phyloP scores from a whole-genome alignment of 2,888 invertebrate genomes.

The Sialis fuliginosa region DNA sequence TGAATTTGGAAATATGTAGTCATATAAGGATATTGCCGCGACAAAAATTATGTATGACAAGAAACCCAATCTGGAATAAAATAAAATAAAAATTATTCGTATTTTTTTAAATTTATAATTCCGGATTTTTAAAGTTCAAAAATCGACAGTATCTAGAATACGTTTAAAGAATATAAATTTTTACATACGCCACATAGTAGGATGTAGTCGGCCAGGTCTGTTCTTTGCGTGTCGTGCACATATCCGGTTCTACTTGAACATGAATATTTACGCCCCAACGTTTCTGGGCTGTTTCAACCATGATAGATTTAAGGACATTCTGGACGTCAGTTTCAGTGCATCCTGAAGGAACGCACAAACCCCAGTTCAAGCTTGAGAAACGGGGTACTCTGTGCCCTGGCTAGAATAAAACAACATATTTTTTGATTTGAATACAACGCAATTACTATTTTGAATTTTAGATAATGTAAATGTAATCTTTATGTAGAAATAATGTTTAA shows the following conservation, averaged over 20 bases:
- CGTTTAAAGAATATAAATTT: neutral
- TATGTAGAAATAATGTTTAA: neutral
- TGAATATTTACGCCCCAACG: conserved; percentile 34
- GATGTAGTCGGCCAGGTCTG: conserved; percentile 23
- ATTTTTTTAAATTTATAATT: neutral
- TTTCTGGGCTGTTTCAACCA: conserved; percentile 28
- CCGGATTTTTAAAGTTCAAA: neutral
- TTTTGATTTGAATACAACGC: neutral
- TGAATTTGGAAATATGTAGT: neutral
- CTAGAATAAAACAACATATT: conserved; percentile 26
- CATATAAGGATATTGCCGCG: neutral
- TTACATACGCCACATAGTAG: conserved; percentile 29
- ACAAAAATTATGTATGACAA: neutral
- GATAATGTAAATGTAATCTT: neutral
- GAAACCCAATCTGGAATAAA: neutral
- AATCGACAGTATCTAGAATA: neutral
- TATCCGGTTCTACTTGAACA: conserved; percentile 36
- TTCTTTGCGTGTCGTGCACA: conserved; percentile 36
- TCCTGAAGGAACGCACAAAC: conserved; percentile 42
- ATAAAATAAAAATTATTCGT: neutral
- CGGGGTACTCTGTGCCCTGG: conserved; percentile 52
- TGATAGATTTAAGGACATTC: conserved; percentile 29
- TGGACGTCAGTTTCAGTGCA: conserved; percentile 41
- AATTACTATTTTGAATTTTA: neutral
- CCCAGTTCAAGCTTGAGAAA: conserved; percentile 49